Evolutionary conservation across 37 sponge, comb jelly and placozoan species (phyloP).

Genomic region (Agelas oroides): DNA sequence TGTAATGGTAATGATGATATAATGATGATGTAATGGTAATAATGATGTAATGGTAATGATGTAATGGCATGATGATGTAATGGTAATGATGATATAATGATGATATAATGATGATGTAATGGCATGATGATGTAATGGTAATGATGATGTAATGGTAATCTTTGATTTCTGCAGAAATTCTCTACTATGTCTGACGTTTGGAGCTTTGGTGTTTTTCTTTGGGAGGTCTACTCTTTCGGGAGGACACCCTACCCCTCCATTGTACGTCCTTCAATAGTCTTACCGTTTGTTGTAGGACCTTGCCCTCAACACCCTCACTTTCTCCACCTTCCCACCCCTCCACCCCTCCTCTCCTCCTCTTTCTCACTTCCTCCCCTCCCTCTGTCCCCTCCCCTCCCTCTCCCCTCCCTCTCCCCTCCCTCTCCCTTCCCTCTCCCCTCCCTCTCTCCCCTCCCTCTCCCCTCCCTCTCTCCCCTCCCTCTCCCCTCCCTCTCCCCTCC

Average conservation of each 20-base stretch:
- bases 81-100: not conserved
- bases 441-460: too few species aligned
- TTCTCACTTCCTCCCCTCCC: not conserved
- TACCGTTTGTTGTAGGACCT: not conserved
- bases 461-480: too few species aligned
- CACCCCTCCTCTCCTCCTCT: not conserved
- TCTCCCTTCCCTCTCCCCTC: too few species aligned
- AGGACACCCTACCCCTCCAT: slow-evolving; percentile 90
- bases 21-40: not conserved
- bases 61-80: not conserved
- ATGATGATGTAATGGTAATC: not conserved
- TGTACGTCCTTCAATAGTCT: slow-evolving; percentile 44
- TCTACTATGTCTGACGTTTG: slow-evolving; percentile 88
- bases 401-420: too few species aligned
- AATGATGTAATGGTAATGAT: not conserved
- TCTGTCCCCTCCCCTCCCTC: not conserved
- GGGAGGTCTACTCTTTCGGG: slow-evolving; percentile 92
- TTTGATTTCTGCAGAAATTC: slow-evolving; percentile 66
- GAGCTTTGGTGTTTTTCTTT: slow-evolving; percentile 90
- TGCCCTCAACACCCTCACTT: too few species aligned
- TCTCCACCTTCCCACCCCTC: not conserved
- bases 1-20: not conserved
- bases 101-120: not conserved
- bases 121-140: not conserved
- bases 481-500: not conserved